These are phyloP conservation scores for Platypus cylindrus DNA, from an alignment of 2,888 invertebrate genomes.

Conservation along the genomic window DNA sequence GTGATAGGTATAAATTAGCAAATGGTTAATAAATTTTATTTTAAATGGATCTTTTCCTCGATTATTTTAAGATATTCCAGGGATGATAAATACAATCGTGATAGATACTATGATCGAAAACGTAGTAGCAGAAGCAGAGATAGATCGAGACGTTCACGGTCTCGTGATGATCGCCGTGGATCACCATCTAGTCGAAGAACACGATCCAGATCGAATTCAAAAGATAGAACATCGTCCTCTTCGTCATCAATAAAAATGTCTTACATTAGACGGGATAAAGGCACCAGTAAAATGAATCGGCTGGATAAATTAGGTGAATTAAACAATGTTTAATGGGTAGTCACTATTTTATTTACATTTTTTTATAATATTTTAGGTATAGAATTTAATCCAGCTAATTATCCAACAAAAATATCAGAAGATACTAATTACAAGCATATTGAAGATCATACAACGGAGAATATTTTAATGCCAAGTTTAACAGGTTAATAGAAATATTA, in stretches of 20 bases:
- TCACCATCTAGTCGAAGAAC: neutral
- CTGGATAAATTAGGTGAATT: conserved; percentile 37
- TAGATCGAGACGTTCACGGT: conserved; percentile 25
- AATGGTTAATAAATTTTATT: too few species aligned
- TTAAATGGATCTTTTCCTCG: neutral
- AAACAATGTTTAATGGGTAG: neutral
- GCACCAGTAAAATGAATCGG: conserved; percentile 35
- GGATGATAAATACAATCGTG: conserved; percentile 17
- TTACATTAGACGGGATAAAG: conserved; percentile 36
- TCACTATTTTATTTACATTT: neutral
- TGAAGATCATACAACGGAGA: conserved; percentile 25
- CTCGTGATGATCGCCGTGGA: too few species aligned
- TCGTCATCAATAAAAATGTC: too few species aligned
- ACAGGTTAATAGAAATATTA: conserved; percentile 35
- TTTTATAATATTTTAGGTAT: conserved; percentile 9
- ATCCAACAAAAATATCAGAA: conserved; percentile 13
- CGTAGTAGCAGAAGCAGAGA: conserved; percentile 23
- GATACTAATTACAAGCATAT: conserved; percentile 49
- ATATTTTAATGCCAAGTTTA: conserved; percentile 33
- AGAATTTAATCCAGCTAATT: conserved; percentile 12
- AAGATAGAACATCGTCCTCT: conserved; percentile 18
- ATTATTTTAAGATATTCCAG: conserved; percentile 1
- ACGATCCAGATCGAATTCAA: conserved; percentile 22
- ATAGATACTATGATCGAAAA: conserved; percentile 21
- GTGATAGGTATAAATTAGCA: conserved; percentile 8